A percentile compares a stretch with the other conserved stretches of the same genome.
Conservation (phyloP, 2,113 vertebrate species). For the Miniopterus natalensis region DNA sequence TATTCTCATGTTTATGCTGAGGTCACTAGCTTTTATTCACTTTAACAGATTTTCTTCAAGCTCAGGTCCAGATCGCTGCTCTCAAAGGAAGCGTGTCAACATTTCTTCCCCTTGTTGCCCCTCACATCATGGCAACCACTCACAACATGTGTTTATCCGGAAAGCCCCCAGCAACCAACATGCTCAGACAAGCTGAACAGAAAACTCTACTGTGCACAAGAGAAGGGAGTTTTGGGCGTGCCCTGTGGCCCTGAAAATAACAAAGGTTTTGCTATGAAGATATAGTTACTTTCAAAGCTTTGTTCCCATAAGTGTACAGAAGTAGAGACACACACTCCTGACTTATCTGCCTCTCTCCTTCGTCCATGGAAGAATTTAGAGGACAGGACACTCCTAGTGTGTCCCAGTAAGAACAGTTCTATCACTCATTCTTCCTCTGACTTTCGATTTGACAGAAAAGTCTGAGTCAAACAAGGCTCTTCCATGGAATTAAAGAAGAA, state of each 20-base stretch:
- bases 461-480: slow-evolving; percentile 67
- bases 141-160: slow-evolving; percentile 56
- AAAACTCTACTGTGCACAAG: slow-evolving; percentile 56
- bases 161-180: slow-evolving; percentile 73
- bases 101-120: slow-evolving; percentile 34
- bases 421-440: slow-evolving; percentile 36
- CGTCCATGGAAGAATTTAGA: slow-evolving; percentile 47
- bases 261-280: slow-evolving; percentile 68
- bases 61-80: slow-evolving; percentile 72
- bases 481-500: slow-evolving; percentile 65
- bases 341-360: slow-evolving; percentile 49
- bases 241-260: slow-evolving; percentile 71
- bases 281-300: slow-evolving; percentile 69
- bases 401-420: slow-evolving; percentile 48
- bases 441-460: neutral
- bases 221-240: slow-evolving; percentile 62
- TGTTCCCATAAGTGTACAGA: slow-evolving; percentile 64
- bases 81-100: slow-evolving; percentile 67
- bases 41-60: slow-evolving; percentile 71
- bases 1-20: slow-evolving; percentile 42
- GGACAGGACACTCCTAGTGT: neutral
- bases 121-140: slow-evolving; percentile 69
- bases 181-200: slow-evolving; percentile 77
- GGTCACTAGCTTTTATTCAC: slow-evolving; percentile 47
- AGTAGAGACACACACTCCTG: slow-evolving; percentile 35